Percentiles rank a stretch among this genome's conserved stretches.
Conservation (phyloP, 2,797 vertebrate genomes). For the Tragopan temminckii region DNA sequence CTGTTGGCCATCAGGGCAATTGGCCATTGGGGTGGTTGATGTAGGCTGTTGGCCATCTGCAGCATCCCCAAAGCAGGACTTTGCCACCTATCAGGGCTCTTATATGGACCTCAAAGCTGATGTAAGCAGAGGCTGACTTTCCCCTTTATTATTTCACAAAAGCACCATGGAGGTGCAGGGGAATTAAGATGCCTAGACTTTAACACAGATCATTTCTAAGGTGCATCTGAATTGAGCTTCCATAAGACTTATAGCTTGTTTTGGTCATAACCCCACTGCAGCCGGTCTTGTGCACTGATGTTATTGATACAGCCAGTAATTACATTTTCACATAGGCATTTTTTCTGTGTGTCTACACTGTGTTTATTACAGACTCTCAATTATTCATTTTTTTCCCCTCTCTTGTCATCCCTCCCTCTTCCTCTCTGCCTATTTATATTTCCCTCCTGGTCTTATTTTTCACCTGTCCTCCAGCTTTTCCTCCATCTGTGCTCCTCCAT, state of each 20-base stretch:
- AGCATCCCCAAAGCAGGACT: neutral
- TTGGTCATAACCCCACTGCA: neutral
- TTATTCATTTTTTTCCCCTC: constrained; percentile 35
- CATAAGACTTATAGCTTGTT: constrained; percentile 51
- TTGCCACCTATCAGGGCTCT: neutral
- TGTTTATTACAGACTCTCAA: constrained; percentile 53
- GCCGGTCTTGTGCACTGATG: neutral
- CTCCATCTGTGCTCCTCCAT: neutral
- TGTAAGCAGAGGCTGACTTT: neutral
- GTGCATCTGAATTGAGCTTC: neutral
- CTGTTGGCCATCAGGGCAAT: accelerated
- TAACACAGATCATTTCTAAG: neutral
- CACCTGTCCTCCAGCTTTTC: constrained; percentile 5
- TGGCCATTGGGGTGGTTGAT: neutral
- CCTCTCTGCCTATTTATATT: neutral
- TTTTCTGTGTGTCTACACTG: neutral
- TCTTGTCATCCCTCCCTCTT: constrained; percentile 13
- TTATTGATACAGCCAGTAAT: constrained; percentile 66
- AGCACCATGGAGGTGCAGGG: accelerated
- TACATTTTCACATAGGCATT: constrained; percentile 50
- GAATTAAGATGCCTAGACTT: neutral
- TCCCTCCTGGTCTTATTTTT: neutral
- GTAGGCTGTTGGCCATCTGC: neutral
- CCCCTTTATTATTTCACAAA: neutral
- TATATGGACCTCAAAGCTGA: accelerated